Percentiles rank a stretch among this genome's conserved stretches.
Conservation (phyloP, 2,888 invertebrate genomes). For the Blomia tropicalis region DNA sequence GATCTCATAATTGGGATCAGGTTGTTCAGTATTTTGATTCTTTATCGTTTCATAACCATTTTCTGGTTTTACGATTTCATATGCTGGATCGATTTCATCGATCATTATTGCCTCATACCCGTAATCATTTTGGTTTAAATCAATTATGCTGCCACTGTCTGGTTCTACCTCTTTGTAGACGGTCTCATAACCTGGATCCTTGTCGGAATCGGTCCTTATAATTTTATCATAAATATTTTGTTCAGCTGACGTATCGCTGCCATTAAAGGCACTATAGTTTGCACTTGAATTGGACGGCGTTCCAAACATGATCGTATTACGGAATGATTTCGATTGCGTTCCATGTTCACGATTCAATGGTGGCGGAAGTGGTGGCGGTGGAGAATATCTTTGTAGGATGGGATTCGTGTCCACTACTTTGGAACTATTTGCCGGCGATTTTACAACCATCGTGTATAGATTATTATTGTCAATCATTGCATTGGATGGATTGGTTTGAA, state of each 20-base stretch:
- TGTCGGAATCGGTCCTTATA: not conserved
- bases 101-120: slow-evolving; percentile 23
- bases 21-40: not conserved
- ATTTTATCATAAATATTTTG: not conserved
- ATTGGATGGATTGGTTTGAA: slow-evolving; percentile 1
- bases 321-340: not conserved
- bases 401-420: not conserved
- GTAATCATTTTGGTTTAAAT: slow-evolving; percentile 3
- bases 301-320: slow-evolving; percentile 18
- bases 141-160: not conserved
- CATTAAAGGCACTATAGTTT: not conserved
- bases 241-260: not conserved
- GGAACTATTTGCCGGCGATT: not conserved
- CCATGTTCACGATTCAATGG: slow-evolving; percentile 9
- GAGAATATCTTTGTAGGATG: slow-evolving; percentile 4
- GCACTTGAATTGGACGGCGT: slow-evolving; percentile 10
- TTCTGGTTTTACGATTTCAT: slow-evolving; percentile 8
- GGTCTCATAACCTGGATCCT: slow-evolving; percentile 21
- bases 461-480: not conserved
- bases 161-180: not conserved
- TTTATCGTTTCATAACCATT: slow-evolving; percentile 10
- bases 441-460: not conserved
- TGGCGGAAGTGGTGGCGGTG: slow-evolving; percentile 25
- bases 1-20: slow-evolving; percentile 21
- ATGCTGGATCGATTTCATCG: slow-evolving; percentile 13